Conservation (phyloP, 1,140 invertebrate genomes). For the Drosophila arawakana region DNA sequence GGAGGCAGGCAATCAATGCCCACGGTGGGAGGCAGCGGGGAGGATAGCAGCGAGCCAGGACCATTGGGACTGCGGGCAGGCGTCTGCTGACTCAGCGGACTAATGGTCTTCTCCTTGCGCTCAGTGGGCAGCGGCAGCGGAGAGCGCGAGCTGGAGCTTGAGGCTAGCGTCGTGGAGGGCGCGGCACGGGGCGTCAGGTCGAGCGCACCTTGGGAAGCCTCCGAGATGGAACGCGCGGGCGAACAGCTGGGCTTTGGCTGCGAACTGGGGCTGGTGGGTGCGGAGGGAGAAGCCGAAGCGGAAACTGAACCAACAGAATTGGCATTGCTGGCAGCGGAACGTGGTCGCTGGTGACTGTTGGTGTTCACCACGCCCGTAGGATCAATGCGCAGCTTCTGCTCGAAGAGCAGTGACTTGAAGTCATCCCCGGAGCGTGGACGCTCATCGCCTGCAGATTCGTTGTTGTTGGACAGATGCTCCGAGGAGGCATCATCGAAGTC, state of each 20-base stretch:
- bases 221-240: slow-evolving; percentile 84
- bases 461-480: slow-evolving; percentile 73
- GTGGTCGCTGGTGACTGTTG: slow-evolving; percentile 47
- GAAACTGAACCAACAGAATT: slow-evolving; percentile 69
- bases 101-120: slow-evolving; percentile 53
- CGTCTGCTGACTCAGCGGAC: slow-evolving; percentile 47
- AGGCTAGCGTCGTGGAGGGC: slow-evolving; percentile 18
- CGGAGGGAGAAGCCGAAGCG: slow-evolving; percentile 45
- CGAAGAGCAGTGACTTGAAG: slow-evolving; percentile 77
- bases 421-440: slow-evolving; percentile 78
- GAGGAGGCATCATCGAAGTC: slow-evolving; percentile 76
- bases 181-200: slow-evolving; percentile 86
- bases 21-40: slow-evolving; percentile 60
- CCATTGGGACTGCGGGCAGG: slow-evolving; percentile 46
- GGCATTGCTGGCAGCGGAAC: slow-evolving; percentile 67
- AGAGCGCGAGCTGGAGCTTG: slow-evolving; percentile 43
- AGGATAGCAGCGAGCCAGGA: slow-evolving; percentile 41
- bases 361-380: slow-evolving; percentile 67
- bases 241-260: slow-evolving; percentile 61
- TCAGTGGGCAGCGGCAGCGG: slow-evolving; percentile 39
- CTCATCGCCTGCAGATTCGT: slow-evolving; percentile 60
- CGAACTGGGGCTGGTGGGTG: slow-evolving; percentile 68
- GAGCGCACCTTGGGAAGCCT: slow-evolving; percentile 86
- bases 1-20: slow-evolving; percentile 76
- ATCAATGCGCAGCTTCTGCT: slow-evolving; percentile 80